Percentiles rank a stretch among this genome's conserved stretches.
These are phyloP conservation scores for Autographa gamma DNA, from an alignment of 2,888 invertebrate genomes.

Conservation along the genomic window DNA sequence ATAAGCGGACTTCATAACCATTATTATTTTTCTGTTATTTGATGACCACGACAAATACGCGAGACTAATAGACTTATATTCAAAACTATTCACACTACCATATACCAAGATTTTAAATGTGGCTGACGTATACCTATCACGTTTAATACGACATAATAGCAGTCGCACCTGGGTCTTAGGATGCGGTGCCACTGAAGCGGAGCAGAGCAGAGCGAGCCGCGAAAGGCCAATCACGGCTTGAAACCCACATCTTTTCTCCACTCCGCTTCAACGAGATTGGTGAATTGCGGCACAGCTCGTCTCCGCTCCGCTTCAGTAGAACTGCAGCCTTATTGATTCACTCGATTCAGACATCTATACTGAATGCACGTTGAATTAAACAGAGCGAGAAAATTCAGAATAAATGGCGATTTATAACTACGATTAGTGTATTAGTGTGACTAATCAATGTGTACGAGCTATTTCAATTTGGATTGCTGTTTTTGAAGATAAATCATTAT, in stretches of 20 bases:
- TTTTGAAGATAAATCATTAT: too few relatives aligned
- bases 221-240: too few relatives aligned
- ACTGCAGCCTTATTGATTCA: conserved; percentile 25
- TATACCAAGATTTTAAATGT: not conserved
- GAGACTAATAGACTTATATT: not conserved
- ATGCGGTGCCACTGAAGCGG: too few relatives aligned
- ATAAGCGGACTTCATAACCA: too few relatives aligned
- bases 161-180: conserved; percentile 32
- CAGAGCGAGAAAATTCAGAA: conserved; percentile 42
- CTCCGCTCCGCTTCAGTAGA: too few relatives aligned
- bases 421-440: conserved; percentile 11
- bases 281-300: too few relatives aligned
- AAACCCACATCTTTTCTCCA: too few relatives aligned
- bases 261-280: too few relatives aligned
- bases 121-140: not conserved
- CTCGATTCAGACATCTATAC: conserved; percentile 23
- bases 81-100: not conserved
- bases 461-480: conserved; percentile 9
- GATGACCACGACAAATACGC: too few relatives aligned
- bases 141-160: conserved; percentile 3
- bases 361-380: conserved; percentile 41
- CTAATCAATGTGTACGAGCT: conserved; percentile 16
- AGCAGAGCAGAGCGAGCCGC: too few relatives aligned
- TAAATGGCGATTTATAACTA: conserved; percentile 23
- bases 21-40: too few relatives aligned